Evolutionary conservation across 2,888 invertebrate genomes (phyloP).

Genomic region (Phalera bucephala): DNA sequence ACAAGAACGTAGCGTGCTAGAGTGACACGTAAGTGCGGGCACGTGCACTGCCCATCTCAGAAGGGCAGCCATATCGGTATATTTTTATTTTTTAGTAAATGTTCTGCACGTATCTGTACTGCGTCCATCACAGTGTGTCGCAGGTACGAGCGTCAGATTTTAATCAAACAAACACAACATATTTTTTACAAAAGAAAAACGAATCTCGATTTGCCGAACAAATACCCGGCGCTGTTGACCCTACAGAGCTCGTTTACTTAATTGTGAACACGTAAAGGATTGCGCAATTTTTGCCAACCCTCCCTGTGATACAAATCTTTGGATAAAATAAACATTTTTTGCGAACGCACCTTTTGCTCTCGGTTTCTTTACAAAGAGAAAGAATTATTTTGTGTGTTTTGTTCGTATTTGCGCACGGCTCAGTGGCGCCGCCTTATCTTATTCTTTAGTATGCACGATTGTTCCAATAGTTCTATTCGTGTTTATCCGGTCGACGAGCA

Average conservation of each 20-base stretch:
- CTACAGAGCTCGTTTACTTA: constrained; percentile 15
- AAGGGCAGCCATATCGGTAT: too few relatives aligned
- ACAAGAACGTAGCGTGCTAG: too few relatives aligned
- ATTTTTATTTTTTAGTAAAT: too few relatives aligned
- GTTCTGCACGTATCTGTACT: too few relatives aligned
- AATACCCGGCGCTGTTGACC: constrained; percentile 23
- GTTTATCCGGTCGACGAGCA: too few relatives aligned
- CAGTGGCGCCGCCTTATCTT: constrained; percentile 9
- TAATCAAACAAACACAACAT: constrained; percentile 4
- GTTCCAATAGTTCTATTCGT: too few relatives aligned
- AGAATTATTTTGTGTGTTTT: neutral
- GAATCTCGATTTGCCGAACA: constrained; percentile 5
- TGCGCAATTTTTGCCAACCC: constrained; percentile 31
- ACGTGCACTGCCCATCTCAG: too few relatives aligned
- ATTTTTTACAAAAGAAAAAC: constrained; percentile 10
- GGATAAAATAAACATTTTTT: constrained; percentile 7
- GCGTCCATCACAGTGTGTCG: too few relatives aligned
- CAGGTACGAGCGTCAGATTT: neutral
- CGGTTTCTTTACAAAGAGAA: neutral
- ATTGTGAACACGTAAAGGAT: constrained; percentile 38
- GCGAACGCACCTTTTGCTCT: constrained; percentile 2
- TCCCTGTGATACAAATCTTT: constrained; percentile 29
- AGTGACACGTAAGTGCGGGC: too few relatives aligned
- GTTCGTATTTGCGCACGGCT: constrained; percentile 12
- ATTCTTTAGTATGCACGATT: too few relatives aligned